A percentile compares a stretch with the other conserved stretches of the same genome.
phyloP scores from a whole-genome alignment of 2,113 vertebrate genomes.

The Leucoraja erinaceus region DNA sequence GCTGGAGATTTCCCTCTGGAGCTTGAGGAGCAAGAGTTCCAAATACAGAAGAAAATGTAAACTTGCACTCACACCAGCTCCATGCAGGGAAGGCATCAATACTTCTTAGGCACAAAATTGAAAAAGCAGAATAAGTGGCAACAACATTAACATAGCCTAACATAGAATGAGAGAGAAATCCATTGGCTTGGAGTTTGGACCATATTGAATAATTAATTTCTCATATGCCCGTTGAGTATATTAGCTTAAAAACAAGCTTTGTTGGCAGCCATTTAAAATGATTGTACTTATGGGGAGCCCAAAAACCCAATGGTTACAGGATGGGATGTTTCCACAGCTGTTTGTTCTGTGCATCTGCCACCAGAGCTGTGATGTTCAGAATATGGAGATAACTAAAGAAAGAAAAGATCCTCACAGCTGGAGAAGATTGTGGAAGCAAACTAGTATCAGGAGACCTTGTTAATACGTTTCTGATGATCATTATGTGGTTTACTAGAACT shows the following conservation, averaged over 20 bases:
- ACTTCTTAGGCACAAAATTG: not conserved
- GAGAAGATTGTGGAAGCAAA: not conserved
- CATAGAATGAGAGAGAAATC: not conserved
- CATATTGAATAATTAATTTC: not conserved
- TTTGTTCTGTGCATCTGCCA: not conserved
- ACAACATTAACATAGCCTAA: not conserved
- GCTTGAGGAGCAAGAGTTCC: not conserved
- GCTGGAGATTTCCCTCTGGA: not conserved
- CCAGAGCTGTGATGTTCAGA: not conserved
- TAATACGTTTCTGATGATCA: not conserved
- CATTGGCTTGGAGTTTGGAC: not conserved
- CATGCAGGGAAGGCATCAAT: not conserved
- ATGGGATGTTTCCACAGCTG: conserved; percentile 18
- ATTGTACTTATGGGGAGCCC: not conserved
- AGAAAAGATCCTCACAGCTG: not conserved
- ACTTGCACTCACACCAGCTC: not conserved
- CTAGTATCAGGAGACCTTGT: not conserved
- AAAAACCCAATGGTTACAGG: not conserved
- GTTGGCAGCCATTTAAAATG: not conserved
- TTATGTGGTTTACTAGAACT: not conserved
- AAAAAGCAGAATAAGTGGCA: not conserved
- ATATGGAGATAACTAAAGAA: not conserved
- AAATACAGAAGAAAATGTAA: not conserved
- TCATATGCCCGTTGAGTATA: not conserved
- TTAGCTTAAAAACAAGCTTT: not conserved